Conservation (phyloP, 2,888 invertebrate genomes). For the Apamea epomidion region DNA sequence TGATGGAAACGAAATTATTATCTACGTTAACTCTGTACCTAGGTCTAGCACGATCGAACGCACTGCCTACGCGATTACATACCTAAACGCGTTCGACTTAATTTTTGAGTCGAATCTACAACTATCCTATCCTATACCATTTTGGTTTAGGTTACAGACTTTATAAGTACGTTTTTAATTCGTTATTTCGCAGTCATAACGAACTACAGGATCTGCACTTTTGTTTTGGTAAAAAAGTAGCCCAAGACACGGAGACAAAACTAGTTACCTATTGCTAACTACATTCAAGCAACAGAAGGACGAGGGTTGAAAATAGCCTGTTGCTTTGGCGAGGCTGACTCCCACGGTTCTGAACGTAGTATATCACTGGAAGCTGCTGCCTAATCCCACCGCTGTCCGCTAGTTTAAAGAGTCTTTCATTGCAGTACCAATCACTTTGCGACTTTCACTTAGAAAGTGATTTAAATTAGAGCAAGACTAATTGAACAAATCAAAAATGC, state of each 20-base stretch:
- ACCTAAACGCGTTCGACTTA: not conserved
- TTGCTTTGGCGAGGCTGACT: not conserved
- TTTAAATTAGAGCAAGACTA: constrained; percentile 52
- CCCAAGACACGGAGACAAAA: not conserved
- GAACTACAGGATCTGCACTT: not conserved
- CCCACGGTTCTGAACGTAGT: not conserved
- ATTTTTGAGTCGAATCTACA: not conserved
- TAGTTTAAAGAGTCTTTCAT: not conserved
- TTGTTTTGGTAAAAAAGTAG: not conserved
- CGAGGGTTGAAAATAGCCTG: not conserved
- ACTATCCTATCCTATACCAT: not conserved
- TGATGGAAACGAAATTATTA: constrained; percentile 63
- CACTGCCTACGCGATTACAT: not conserved
- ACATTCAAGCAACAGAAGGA: not conserved
- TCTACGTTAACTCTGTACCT: not conserved
- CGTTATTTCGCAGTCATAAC: not conserved
- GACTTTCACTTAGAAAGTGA: constrained; percentile 68
- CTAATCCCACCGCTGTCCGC: not conserved
- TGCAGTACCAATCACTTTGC: constrained; percentile 22
- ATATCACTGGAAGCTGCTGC: not conserved
- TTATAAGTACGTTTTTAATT: not conserved
- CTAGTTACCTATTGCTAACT: not conserved
- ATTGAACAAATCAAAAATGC: constrained; percentile 51
- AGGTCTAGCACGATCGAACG: not conserved
- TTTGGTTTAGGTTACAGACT: not conserved